Base-by-base conservation (phyloP, 2,888 invertebrate species). In the Phalera bucephala region DNA sequence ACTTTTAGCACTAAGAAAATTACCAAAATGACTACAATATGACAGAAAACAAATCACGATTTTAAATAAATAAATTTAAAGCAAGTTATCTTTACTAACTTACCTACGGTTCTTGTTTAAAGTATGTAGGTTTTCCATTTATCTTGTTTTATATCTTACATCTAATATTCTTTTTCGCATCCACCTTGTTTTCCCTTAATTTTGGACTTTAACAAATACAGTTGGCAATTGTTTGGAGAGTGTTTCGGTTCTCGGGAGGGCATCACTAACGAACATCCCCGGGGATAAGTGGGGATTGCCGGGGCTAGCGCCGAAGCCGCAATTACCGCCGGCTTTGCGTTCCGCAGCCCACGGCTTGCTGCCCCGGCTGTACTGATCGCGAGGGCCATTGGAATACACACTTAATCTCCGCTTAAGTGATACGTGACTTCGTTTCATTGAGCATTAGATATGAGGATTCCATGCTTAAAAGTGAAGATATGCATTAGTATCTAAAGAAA, bases 271-370 rank as follows among this genome's bases (percentile, higher is more conserved):
- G 66, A 73, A 75, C 68, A 71, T 72, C 72, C 71, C 64, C 55
- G 59, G 66, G 76, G 72, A 72, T 72, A 71, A 73, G 70, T 65
- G 60, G 74, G 72, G 81, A 73, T 77, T 76, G 76, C 71, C 72
- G 63, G 53, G 70, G 72, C 64, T 68, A 68, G 72, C 73, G 72
- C 55, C 67, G 78, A 79, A 81, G 80, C 83, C 82, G 81, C 84
- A 82, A 84, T 84, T 83, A 83, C 82, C 56, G 77, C 56, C 75
- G 79, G 82, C 72, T 82, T 80, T 77, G 65, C 78, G 79, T 77
- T 69, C 68, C 68, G 56, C 49, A 69, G 62, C 64, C 66, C 61
- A 62, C 64, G 59, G 61, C 61, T 59, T 61, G 60, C 63, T 61
- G 61, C 66, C 61, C 63, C 52, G 59, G 61, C 68, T 65, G n/a